Evolutionary conservation across 2,888 invertebrate genomes (phyloP).

Genomic region (Megamerina dolium): DNA sequence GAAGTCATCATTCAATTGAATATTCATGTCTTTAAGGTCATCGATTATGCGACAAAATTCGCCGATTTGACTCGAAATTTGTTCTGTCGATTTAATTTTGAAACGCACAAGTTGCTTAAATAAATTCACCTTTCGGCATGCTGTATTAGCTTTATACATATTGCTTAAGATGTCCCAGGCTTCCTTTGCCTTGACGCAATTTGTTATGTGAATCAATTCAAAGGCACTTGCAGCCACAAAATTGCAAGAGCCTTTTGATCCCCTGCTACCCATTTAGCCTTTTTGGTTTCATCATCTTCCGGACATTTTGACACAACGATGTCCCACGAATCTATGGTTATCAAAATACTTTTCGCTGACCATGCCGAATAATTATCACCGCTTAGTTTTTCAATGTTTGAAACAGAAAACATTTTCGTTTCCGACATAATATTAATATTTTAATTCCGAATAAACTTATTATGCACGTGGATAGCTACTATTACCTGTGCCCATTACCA

Average conservation of each 20-base stretch:
- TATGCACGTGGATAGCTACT: too few relatives aligned
- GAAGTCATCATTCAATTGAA: conserved; percentile 13
- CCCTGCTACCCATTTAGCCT: not conserved
- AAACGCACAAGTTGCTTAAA: conserved; percentile 15
- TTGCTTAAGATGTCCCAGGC: conserved; percentile 10
- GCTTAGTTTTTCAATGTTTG: conserved; percentile 8
- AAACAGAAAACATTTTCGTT: not conserved
- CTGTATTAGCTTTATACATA: conserved; percentile 16
- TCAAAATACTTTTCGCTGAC: conserved; percentile 9
- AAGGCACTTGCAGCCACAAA: conserved; percentile 10
- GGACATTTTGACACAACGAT: not conserved
- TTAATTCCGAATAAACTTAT: too few relatives aligned
- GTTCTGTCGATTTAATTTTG: conserved; percentile 6
- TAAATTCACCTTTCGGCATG: conserved; percentile 14
- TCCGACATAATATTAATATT: too few relatives aligned
- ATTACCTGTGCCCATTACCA: too few relatives aligned
- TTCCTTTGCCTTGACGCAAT: conserved; percentile 12
- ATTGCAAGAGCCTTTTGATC: conserved; percentile 14
- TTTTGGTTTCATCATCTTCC: not conserved
- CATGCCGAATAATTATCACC: conserved; percentile 10
- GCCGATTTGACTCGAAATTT: conserved; percentile 13
- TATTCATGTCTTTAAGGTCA: conserved; percentile 13
- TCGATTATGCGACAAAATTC: conserved; percentile 14
- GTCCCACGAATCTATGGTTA: conserved; percentile 10
- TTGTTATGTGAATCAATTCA: conserved; percentile 11